Evolutionary conservation across 2,113 vertebrate species (phyloP), one percentile per base, ranked within the genome.

Genomic region (Psettodes erumei): DNA sequence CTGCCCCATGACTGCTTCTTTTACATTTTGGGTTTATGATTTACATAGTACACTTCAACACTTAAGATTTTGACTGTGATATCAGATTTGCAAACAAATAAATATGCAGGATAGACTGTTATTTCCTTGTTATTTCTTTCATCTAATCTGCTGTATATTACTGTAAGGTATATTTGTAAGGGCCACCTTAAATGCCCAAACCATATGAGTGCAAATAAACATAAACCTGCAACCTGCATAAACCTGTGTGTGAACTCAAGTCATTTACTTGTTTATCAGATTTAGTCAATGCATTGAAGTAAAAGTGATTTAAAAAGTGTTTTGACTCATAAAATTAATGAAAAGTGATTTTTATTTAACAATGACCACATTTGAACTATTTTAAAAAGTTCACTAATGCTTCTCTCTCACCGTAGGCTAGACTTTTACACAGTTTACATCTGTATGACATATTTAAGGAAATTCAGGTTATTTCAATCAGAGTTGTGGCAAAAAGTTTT

Each of bases 21-120:
- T 32, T 60, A 73, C 53, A 72, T 61, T 21, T 51, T 47, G 32
- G 53, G 42, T 81, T 61, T 65, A 27, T 62, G 6, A 65, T 82
- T 66, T 84, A 53, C 67, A 79, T 69, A n/a, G 32, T 3, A 13
- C 1, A 21, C 37, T 25, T 55, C 16, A 10, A 43, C 4, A 65
- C 15, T 61, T 61, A 37, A 19, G 32, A 60, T 62, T 54, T 47
- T 43, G 23, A 51, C 16, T 42, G n/a, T 50, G 54, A 55, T 69
- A 38, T 43, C 15, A 55, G 11, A 33, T 50, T 21, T 69, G 42
- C n/a, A 65, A 66, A 76, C 40, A 61, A 61, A 61, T 55, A 45
- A 23, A 40, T n/a, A 27, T 38, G 27, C 25, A 58, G 8, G 28
- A 25, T 16, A 12, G 18, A 19, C 19, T 19, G 47, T 40, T 40